Evolutionary conservation across 2,797 vertebrate species (phyloP), one percentile per base, ranked within the genome.

Genomic region (Eutrigla gurnardus): DNA sequence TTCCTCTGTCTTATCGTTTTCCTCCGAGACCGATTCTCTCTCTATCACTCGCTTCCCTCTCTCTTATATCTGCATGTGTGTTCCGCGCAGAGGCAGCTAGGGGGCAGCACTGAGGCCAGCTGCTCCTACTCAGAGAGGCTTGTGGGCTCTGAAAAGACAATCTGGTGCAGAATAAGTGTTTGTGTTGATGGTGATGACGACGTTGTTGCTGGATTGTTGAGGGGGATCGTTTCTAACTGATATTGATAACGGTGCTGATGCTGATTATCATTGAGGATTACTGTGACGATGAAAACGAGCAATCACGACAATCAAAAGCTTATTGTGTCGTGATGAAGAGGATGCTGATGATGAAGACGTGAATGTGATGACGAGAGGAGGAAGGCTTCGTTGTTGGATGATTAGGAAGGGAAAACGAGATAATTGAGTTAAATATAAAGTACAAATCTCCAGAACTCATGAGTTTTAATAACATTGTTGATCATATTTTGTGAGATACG

Each of bases 21-120:
- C 71, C 64, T 80, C 52, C 11, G 74, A 72, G 83, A 73, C 83
- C 7, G 9, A 17, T 15, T 32, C 59, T 75, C 50, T 4, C 35
- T 25, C 40, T 17, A 12, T 59, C 69, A 9, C 60, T 33, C 52
- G 0, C 55, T 35, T 43, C 50, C 13, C 0, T 36, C 43, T 6
- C 43, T 15, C 43, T 45, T 2, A 25, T 2, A 25, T 25, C 25
- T 25, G 25, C 25, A 25, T 25, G 25, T 25, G 25, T 25, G 25
- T 25, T 25, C 25, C 25, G 25, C 2, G 75, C 55, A 75, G 75
- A 39, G 72, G 83, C 80, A 90, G 87, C 85, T 88, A 90, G 92
- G 81, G 88, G 92, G 92, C 86, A 89, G 91, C 91, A 84, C 86
- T 78, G 91, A 91, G 92, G 82, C 55, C 42, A 62, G 74, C 74